Evolutionary conservation across 1,140 invertebrate genomes (phyloP), one percentile per base, ranked within the genome.

Genomic region (Brachionus asplanchnoidis): DNA sequence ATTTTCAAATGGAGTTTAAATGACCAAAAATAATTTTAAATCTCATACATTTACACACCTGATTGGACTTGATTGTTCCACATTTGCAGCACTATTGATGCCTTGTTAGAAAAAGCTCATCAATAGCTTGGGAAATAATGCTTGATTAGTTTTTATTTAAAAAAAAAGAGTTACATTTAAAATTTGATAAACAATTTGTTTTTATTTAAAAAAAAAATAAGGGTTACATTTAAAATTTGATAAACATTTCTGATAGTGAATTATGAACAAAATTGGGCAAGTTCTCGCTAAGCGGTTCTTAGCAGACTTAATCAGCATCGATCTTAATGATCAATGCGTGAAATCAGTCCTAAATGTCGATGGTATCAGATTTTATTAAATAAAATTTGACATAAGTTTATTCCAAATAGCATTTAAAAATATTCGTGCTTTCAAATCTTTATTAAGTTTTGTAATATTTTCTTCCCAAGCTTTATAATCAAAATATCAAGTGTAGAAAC

Each of bases 391-490:
- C 53, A 60, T 60, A 60, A 60, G 53, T 60, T 60, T 60, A 60
- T 60, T 60, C 53, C 53, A 60, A 60, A 60, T 60, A 60, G 53
- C 53, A 60, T 60, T 60, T 60, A 60, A 8, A 20, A 20, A 60
- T 60, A 23, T 60, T 60, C 53, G 53, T 60, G 53, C 17, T 60
- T 60, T 60, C 53, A 60, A 60, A 60, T 60, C 53, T 60, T 60
- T 60, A 60, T 60, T 60, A 60, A 60, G 53, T 60, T 60, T 60
- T 60, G 53, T 60, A 60, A 60, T 60, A 60, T 60, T 60, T 60
- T 60, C 53, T 60, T 60, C 53, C 53, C 53, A 60, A 60, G 53
- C 53, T 60, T n/a, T 9, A 60, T 60, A 60, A 60, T 60, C 53
- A 60, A 60, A 60, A 60, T 60, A 60, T 60, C 53, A 60, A 60